Evolutionary conservation across 1,140 invertebrate genomes (phyloP).

Genomic region (Cherax quadricarinatus): DNA sequence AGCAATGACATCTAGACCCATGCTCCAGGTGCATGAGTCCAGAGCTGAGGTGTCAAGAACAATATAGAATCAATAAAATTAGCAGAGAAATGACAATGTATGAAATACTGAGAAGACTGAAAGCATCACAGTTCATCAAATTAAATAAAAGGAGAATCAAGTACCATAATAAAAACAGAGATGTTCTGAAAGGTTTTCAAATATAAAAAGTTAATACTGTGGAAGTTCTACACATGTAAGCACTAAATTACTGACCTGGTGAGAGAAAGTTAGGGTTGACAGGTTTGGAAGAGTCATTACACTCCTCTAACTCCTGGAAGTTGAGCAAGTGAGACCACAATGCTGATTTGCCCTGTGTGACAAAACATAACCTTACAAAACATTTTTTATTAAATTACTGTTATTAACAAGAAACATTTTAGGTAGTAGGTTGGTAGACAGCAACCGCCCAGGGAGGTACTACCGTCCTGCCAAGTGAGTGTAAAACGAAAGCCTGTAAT

Average conservation of each 20-base stretch:
- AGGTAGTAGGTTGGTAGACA: too few relatives aligned
- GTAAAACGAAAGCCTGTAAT: too few relatives aligned
- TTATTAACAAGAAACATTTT: too few relatives aligned
- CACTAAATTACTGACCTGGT: constrained; percentile 82
- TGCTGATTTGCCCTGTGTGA: constrained; percentile 88
- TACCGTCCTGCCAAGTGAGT: too few relatives aligned
- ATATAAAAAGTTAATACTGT: too few relatives aligned
- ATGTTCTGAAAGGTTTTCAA: too few relatives aligned
- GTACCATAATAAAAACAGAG: too few relatives aligned
- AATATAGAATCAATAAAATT: background rate
- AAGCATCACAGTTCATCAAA: background rate
- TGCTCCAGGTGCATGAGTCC: background rate
- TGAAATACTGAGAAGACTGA: background rate
- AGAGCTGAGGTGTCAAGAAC: background rate
- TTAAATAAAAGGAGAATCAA: too few relatives aligned
- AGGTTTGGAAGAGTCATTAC: constrained; percentile 84
- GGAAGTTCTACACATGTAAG: too few relatives aligned
- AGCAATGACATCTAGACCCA: background rate
- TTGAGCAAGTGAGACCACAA: constrained; percentile 95
- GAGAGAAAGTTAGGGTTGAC: constrained; percentile 88
- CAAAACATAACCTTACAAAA: background rate
- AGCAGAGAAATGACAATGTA: background rate
- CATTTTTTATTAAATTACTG: too few relatives aligned
- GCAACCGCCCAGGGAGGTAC: too few relatives aligned
- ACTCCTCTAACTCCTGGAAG: constrained; percentile 92